A percentile compares a stretch with the other conserved stretches of the same genome.
These are phyloP conservation scores for Silurus glanis DNA, from an alignment of 2,113 vertebrate genomes.

Conservation along the genomic window DNA sequence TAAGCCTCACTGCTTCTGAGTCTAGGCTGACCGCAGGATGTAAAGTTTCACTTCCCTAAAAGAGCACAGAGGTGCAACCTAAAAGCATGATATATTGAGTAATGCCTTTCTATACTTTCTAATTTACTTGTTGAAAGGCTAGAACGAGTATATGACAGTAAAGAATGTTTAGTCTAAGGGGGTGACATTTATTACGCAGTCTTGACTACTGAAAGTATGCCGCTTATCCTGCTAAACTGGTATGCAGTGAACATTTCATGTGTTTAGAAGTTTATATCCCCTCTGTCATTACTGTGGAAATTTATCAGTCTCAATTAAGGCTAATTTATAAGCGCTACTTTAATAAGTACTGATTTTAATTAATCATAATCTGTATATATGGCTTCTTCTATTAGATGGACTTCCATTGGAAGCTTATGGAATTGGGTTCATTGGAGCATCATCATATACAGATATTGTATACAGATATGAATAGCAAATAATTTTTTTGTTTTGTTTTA, in stretches of 20 bases:
- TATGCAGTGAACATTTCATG: background rate
- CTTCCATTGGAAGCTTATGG: background rate
- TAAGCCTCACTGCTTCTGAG: background rate
- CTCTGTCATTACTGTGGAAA: background rate
- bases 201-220: background rate
- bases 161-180: background rate
- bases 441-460: background rate
- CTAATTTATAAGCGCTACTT: background rate
- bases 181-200: background rate
- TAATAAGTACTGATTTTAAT: background rate
- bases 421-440: background rate
- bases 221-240: background rate
- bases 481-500: too few species aligned
- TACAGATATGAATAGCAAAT: background rate
- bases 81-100: background rate
- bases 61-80: background rate
- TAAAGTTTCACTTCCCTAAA: conserved; percentile 39
- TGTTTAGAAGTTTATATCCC: background rate
- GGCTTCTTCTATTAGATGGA: background rate
- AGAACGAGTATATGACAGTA: background rate
- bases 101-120: background rate
- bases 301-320: conserved; percentile 8
- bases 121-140: background rate
- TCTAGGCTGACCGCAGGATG: conserved; percentile 25
- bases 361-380: background rate